phyloP scores from a whole-genome alignment of 2,113 vertebrate genomes.

The Psittacus erithacus region DNA sequence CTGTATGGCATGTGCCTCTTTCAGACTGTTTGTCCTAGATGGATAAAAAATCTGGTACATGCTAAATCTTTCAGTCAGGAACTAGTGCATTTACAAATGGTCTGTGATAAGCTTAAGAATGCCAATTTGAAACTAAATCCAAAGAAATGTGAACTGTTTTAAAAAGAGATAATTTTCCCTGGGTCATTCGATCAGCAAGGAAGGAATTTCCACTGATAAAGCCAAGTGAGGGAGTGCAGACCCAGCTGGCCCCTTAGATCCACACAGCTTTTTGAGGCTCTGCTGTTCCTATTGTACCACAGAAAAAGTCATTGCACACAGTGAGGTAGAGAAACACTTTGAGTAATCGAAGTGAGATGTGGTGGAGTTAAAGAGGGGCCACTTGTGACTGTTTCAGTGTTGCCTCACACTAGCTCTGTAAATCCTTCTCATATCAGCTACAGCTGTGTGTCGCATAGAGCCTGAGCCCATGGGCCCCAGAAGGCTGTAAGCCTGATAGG shows the following conservation, averaged over 20 bases:
- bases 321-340: neutral
- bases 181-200: slow-evolving; percentile 44
- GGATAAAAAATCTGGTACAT: slow-evolving; percentile 65
- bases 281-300: neutral
- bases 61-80: slow-evolving; percentile 66
- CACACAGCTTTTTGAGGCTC: slow-evolving; percentile 8
- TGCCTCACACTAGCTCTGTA: slow-evolving; percentile 28
- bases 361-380: slow-evolving; percentile 27
- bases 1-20: slow-evolving; percentile 36
- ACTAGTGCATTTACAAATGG: slow-evolving; percentile 61
- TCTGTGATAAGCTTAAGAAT: slow-evolving; percentile 65
- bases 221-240: slow-evolving; percentile 52
- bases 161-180: slow-evolving; percentile 68
- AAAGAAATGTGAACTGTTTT: slow-evolving; percentile 72
- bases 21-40: slow-evolving; percentile 51
- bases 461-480: neutral
- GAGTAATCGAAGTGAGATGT: neutral
- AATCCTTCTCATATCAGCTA: slow-evolving; percentile 30
- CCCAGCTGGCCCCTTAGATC: slow-evolving; percentile 31
- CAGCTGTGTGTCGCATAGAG: neutral
- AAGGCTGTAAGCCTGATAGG: slow-evolving; percentile 5
- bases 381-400: neutral
- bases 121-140: slow-evolving; percentile 63
- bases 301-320: neutral
- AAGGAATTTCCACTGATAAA: slow-evolving; percentile 73